phyloP scores from a whole-genome alignment of 2,888 invertebrate genomes.

The Lamellibrachia columna region DNA sequence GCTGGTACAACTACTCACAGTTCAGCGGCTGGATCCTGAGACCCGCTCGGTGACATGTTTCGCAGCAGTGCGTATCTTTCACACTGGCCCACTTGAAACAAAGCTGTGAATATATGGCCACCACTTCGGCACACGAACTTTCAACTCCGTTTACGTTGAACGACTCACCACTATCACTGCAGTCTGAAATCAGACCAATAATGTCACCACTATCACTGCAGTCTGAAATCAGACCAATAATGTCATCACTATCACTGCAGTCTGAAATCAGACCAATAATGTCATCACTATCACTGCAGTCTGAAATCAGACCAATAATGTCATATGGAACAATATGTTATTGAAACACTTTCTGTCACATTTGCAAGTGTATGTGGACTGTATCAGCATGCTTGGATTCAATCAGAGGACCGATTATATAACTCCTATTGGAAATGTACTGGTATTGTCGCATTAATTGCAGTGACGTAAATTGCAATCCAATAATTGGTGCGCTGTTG shows the following conservation, averaged over 20 bases:
- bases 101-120: neutral
- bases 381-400: too few relatives aligned
- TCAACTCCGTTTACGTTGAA: neutral
- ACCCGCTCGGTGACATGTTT: neutral
- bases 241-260: neutral
- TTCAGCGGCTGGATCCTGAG: neutral
- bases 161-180: neutral
- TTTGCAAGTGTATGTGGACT: neutral
- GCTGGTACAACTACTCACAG: neutral
- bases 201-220: neutral
- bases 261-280: neutral
- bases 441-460: too few relatives aligned
- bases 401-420: too few relatives aligned
- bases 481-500: too few relatives aligned
- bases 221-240: neutral
- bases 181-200: neutral
- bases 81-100: neutral
- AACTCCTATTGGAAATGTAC: too few relatives aligned
- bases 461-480: too few relatives aligned
- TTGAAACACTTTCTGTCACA: neutral
- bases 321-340: neutral
- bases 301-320: neutral
- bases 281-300: neutral
- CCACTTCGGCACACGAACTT: neutral
- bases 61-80: neutral